Conservation (phyloP, 2,888 invertebrate species). For the Syrista parreyssii region DNA sequence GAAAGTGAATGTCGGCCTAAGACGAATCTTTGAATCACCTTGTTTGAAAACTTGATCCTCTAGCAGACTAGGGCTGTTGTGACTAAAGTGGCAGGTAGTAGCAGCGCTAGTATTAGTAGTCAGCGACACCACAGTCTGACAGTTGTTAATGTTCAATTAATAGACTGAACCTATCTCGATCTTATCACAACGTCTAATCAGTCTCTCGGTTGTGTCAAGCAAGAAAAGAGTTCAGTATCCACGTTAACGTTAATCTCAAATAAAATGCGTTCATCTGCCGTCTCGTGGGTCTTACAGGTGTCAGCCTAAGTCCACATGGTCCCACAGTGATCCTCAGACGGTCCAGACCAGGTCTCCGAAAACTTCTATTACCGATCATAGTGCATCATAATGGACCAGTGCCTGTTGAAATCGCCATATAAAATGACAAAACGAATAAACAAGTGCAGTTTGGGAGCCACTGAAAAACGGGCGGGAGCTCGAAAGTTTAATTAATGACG, state of each 20-base stretch:
- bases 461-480: constrained; percentile 34
- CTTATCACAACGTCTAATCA: background rate
- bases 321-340: background rate
- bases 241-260: background rate
- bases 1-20: background rate
- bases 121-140: background rate
- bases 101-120: background rate
- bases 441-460: background rate
- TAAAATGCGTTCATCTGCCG: background rate
- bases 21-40: background rate
- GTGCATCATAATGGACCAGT: background rate
- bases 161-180: background rate
- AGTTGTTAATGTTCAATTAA: background rate
- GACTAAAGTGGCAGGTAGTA: background rate
- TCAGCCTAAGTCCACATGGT: background rate
- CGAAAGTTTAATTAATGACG: constrained; percentile 56
- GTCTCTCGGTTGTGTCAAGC: background rate
- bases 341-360: background rate
- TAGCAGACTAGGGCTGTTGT: background rate
- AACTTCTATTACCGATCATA: background rate
- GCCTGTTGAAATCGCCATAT: background rate
- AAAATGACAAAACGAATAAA: background rate
- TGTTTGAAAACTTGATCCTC: background rate
- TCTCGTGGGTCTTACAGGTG: background rate
- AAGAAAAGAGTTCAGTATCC: background rate